Base-by-base conservation (phyloP, 2,888 invertebrate species). In the Aspidiotus destructor region DNA sequence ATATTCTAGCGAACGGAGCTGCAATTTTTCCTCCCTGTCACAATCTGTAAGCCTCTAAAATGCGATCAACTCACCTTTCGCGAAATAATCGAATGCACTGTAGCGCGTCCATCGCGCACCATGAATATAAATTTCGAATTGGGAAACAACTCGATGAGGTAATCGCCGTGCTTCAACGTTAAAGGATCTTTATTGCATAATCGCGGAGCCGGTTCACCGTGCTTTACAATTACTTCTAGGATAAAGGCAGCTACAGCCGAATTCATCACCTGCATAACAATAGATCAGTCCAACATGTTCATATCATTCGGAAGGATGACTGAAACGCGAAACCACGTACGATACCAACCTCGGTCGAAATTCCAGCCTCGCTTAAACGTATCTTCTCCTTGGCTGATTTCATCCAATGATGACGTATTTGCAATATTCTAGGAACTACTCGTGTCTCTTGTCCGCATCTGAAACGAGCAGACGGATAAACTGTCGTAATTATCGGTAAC, bases 101-200 rank as follows among this genome's bases (percentile, higher is more conserved):
- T 96, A 71, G 98, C 99, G 72, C 99, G 85, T 41, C 98, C 98
- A 79, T 99, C 99, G 72, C 99, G 87, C 74, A 98, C 88, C 95
- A 98, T 96, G 79, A 98, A 92, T 74, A 99, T 83, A 80, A 96
- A 99, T 80, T 97, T 97, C 70, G 96, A 89, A 77, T 95, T 94
- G 60, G 99, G 98, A 80, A 99, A 99, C 71, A 99, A 82, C 77
- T 92, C 89, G 72, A 91, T 85, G 74, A 99, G 87, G 79, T 93
- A 98, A 67, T 89, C 87, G 76, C 95, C 95, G 84, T 95, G 95
- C 81, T 97, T 97, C 73, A 99, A 84, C 70, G 96, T 96, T 73
- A 99, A 86, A 64, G 99, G 99, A 81, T 99, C 99, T 80, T 99
- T 99, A 83, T 99, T 99, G 82, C 99, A 99, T 72, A 98, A 85